phyloP scores from a whole-genome alignment of 2,888 invertebrate species.

The Nineta flava region DNA sequence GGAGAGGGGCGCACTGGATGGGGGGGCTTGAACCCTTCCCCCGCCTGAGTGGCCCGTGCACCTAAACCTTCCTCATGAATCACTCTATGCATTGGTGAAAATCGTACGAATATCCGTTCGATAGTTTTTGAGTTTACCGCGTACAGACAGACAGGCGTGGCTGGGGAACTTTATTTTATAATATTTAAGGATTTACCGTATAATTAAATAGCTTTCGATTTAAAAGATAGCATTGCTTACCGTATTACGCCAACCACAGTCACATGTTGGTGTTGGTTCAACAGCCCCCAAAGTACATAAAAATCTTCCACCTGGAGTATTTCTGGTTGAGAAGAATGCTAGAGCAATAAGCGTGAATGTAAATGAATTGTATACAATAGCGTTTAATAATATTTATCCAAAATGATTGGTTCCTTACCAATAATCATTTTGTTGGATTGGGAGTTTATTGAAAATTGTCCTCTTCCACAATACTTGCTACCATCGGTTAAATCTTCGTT shows the following conservation, averaged over 20 bases:
- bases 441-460: slow-evolving; percentile 21
- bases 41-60: too few species aligned
- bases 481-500: slow-evolving; percentile 27
- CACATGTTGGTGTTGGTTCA: slow-evolving; percentile 22
- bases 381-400: neutral
- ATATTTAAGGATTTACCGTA: too few species aligned
- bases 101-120: too few species aligned
- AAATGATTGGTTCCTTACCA: slow-evolving; percentile 14
- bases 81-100: too few species aligned
- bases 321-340: slow-evolving; percentile 26
- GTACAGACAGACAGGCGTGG: too few species aligned
- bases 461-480: slow-evolving; percentile 37
- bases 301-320: slow-evolving; percentile 32
- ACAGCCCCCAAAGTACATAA: slow-evolving; percentile 25
- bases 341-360: slow-evolving; percentile 13
- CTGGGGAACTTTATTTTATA: too few species aligned
- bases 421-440: slow-evolving; percentile 19
- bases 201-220: too few species aligned
- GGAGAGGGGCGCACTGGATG: too few species aligned
- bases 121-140: too few species aligned
- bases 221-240: too few species aligned
- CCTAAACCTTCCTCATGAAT: too few species aligned
- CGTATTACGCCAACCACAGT: slow-evolving; percentile 38
- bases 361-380: neutral
- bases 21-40: too few species aligned